Evolutionary conservation across 2,888 invertebrate genomes (phyloP).

Genomic region (Gerris lacustris): DNA sequence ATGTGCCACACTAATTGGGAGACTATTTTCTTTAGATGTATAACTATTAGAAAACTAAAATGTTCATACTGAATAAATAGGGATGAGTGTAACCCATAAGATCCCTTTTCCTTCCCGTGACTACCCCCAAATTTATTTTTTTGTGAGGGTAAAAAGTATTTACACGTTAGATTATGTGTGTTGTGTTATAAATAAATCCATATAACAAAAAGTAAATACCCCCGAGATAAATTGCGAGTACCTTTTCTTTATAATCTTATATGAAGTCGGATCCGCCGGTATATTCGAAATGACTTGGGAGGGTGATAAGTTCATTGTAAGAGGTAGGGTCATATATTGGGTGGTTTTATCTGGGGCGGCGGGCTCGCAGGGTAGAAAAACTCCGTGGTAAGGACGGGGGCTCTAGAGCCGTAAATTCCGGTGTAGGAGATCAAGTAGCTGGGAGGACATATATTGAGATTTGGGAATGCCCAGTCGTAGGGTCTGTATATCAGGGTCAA

Average conservation of each 20-base stretch:
- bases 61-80: too few species aligned
- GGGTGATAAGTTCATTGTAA: slow-evolving; percentile 5
- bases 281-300: not conserved
- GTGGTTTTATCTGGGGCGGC: not conserved
- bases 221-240: too few species aligned
- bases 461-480: not conserved
- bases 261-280: not conserved
- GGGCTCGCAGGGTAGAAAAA: not conserved
- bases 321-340: not conserved
- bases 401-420: not conserved
- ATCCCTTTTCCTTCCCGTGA: too few species aligned
- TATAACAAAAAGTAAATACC: too few species aligned
- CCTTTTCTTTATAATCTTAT: not conserved
- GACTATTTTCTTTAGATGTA: too few species aligned
- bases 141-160: too few species aligned
- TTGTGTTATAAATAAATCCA: too few species aligned
- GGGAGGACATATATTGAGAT: slow-evolving; percentile 1
- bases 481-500: not conserved
- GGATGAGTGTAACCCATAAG: too few species aligned
- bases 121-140: too few species aligned
- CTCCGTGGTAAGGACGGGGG: not conserved
- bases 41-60: too few species aligned
- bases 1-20: too few species aligned
- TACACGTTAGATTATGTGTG: too few species aligned
- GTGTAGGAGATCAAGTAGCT: not conserved